phyloP scores from a whole-genome alignment of 2,797 vertebrate genomes.

The Pseudocheirus occidentalis region DNA sequence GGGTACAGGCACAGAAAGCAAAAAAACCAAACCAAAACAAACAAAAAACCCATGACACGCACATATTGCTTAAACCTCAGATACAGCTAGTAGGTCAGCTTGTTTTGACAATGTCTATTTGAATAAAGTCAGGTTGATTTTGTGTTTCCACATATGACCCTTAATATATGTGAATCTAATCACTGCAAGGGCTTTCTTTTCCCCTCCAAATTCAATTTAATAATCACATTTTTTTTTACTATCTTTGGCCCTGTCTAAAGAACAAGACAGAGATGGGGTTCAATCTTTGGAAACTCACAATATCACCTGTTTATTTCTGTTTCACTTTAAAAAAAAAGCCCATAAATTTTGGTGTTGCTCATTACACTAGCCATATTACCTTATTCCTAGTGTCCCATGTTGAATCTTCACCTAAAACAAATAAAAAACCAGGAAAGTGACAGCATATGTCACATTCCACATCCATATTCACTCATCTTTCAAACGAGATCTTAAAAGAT shows the following conservation, averaged over 20 bases:
- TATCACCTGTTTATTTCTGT: not conserved
- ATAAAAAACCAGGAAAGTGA: not conserved
- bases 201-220: not conserved
- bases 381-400: not conserved
- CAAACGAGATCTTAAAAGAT: not conserved
- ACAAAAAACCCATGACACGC: rapidly evolving
- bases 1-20: not conserved
- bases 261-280: not conserved
- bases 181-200: not conserved
- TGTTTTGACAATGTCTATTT: not conserved
- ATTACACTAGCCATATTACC: not conserved
- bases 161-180: constrained; percentile 40
- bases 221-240: not conserved
- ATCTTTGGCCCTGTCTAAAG: not conserved
- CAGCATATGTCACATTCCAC: not conserved
- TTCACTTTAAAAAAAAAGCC: not conserved
- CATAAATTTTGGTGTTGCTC: not conserved
- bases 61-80: not conserved
- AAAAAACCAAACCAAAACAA: not conserved
- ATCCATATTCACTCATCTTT: not conserved
- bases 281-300: not conserved
- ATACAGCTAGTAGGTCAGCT: not conserved
- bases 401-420: not conserved
- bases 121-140: constrained; percentile 7
- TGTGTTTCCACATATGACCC: constrained; percentile 19